A percentile compares a stretch with the other conserved stretches of the same genome.
Evolutionary conservation across 2,888 invertebrate genomes (phyloP).

Genomic region (Phengaris arion): DNA sequence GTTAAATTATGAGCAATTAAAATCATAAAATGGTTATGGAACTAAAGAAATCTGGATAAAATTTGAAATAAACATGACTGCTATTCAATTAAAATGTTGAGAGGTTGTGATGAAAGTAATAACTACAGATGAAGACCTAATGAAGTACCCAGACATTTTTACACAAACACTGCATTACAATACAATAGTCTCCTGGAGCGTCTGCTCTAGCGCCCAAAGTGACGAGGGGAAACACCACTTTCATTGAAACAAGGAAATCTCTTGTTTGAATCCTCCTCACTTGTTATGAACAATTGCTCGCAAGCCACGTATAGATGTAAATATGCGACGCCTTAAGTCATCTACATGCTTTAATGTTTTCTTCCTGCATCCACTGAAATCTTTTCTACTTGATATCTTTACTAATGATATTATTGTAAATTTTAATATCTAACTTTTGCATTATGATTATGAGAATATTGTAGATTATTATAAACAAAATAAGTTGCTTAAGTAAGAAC

Average conservation of each 20-base stretch:
- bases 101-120: not conserved
- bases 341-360: slow-evolving; percentile 14
- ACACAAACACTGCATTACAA: slow-evolving; percentile 36
- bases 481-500: not conserved
- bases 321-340: not conserved
- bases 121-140: slow-evolving; percentile 17
- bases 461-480: not conserved
- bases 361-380: not conserved
- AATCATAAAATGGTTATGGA: not conserved
- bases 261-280: slow-evolving; percentile 61
- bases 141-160: slow-evolving; percentile 31
- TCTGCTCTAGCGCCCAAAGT: slow-evolving; percentile 57
- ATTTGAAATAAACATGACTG: not conserved
- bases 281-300: slow-evolving; percentile 41
- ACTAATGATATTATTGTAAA: not conserved
- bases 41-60: not conserved
- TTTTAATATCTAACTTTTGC: not conserved
- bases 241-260: slow-evolving; percentile 67
- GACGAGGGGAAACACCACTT: slow-evolving; percentile 60
- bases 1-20: not conserved
- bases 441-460: not conserved
- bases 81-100: slow-evolving; percentile 14
- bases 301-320: slow-evolving; percentile 27
- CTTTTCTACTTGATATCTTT: not conserved
- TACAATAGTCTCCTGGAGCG: slow-evolving; percentile 58